These are phyloP conservation scores for Ophioninae sp. DNA, from an alignment of 2,888 invertebrate species.

Conservation along the genomic window DNA sequence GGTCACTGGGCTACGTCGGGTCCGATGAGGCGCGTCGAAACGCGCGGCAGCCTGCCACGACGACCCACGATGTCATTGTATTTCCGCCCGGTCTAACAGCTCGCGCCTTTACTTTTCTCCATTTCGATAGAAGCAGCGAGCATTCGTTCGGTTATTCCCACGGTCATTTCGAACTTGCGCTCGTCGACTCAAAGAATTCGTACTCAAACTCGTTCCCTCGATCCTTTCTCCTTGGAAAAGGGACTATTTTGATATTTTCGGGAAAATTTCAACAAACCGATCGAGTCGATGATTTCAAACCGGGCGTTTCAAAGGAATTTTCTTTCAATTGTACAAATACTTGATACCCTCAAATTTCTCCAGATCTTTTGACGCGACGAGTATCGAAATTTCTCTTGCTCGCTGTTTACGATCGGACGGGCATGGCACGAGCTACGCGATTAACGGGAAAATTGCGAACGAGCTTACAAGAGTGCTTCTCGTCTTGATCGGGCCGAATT, in stretches of 20 bases:
- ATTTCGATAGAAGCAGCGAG: background rate
- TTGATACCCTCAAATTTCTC: too few relatives aligned
- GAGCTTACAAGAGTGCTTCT: slow-evolving; percentile 24
- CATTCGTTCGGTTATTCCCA: slow-evolving; percentile 13
- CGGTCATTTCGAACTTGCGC: slow-evolving; percentile 12
- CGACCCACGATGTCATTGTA: slow-evolving; percentile 15
- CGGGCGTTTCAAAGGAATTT: too few relatives aligned
- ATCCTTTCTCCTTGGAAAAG: background rate
- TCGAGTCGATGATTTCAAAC: too few relatives aligned
- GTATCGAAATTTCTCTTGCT: slow-evolving; percentile 55
- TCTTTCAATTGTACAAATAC: too few relatives aligned
- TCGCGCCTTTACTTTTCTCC: slow-evolving; percentile 3
- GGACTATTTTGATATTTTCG: too few relatives aligned
- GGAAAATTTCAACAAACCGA: too few relatives aligned
- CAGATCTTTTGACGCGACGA: too few relatives aligned
- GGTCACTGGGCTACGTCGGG: slow-evolving; percentile 74
- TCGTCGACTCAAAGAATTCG: background rate
- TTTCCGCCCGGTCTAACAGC: slow-evolving; percentile 7
- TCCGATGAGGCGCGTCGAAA: slow-evolving; percentile 70
- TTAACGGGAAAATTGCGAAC: slow-evolving; percentile 58
- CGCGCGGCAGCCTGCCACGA: slow-evolving; percentile 35
- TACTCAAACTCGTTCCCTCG: background rate
- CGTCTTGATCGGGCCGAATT: slow-evolving; percentile 11
- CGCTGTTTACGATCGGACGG: slow-evolving; percentile 22
- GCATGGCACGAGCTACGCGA: slow-evolving; percentile 42